A percentile compares a stretch with the other conserved stretches of the same genome.
phyloP scores from a whole-genome alignment of 2,113 vertebrate genomes.

The Bothrops jararaca region DNA sequence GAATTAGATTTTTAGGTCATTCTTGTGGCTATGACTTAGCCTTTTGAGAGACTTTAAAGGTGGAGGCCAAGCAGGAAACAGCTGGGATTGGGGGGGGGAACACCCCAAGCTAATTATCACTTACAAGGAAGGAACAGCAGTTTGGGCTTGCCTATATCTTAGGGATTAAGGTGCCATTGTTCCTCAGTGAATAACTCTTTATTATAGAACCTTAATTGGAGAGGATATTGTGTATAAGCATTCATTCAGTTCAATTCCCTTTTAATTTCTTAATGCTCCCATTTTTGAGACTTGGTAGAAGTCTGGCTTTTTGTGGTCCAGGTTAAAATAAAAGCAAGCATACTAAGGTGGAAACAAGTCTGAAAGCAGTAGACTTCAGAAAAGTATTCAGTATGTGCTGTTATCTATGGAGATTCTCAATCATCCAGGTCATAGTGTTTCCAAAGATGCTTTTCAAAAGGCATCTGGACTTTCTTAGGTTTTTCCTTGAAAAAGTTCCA shows the following conservation, averaged over 20 bases:
- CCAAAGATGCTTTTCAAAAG: not conserved
- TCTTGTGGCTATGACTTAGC: not conserved
- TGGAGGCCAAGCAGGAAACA: not conserved
- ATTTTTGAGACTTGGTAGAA: not conserved
- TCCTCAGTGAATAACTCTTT: not conserved
- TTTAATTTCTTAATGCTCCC: not conserved
- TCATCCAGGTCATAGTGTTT: not conserved
- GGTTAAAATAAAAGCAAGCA: not conserved
- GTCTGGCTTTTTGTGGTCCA: not conserved
- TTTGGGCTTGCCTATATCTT: not conserved
- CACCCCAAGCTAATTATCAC: not conserved
- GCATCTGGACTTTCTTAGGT: not conserved
- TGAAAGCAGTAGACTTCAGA: not conserved
- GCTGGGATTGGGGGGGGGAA: not conserved
- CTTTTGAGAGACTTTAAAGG: not conserved
- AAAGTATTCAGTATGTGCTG: not conserved
- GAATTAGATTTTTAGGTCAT: not conserved
- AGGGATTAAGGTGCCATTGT: slow-evolving; percentile 1
- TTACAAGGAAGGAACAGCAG: not conserved
- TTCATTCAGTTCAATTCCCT: slow-evolving; percentile 3
- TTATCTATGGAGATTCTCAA: not conserved
- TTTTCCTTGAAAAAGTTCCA: not conserved
- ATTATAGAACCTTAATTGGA: slow-evolving; percentile 2
- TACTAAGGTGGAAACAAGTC: not conserved
- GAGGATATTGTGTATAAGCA: not conserved